Evolutionary conservation across 2,797 vertebrate genomes (phyloP).

Genomic region (Acanthurus lineatus): DNA sequence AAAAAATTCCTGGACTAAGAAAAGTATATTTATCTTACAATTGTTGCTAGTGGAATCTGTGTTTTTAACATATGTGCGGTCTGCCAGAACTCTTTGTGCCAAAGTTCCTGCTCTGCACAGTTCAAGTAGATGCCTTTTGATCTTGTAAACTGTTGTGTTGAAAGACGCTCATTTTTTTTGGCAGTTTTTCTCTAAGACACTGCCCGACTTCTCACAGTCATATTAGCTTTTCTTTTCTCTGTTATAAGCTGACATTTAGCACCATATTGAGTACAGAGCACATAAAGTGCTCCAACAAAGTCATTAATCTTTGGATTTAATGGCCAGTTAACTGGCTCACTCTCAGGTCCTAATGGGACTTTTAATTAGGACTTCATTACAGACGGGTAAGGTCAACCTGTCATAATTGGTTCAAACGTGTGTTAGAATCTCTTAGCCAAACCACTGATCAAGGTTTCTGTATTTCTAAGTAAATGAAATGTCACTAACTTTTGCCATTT

Average conservation of each 20-base stretch:
- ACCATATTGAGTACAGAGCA: not conserved
- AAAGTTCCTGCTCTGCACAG: not conserved
- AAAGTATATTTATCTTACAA: not conserved
- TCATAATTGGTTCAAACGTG: not conserved
- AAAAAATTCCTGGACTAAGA: not conserved
- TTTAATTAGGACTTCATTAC: constrained; percentile 16
- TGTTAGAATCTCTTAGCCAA: not conserved
- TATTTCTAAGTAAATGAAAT: not conserved
- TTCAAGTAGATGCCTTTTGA: not conserved
- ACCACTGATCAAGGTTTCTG: not conserved
- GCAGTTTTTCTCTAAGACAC: not conserved
- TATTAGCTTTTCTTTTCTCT: not conserved
- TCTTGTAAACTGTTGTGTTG: not conserved
- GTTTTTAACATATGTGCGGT: not conserved
- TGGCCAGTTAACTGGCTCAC: not conserved
- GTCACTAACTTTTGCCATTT: not conserved
- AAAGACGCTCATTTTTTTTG: not conserved
- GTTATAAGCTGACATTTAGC: constrained; percentile 9
- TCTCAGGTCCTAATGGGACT: not conserved
- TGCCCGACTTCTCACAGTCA: not conserved
- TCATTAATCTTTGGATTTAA: constrained; percentile 8
- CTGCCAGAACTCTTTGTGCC: not conserved
- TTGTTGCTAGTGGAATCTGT: not conserved
- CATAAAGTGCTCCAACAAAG: not conserved
- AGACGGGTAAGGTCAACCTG: not conserved